Percentiles rank a stretch among this genome's conserved stretches.
Evolutionary conservation across 2,888 invertebrate genomes (phyloP).

Genomic region (Galerucella calmariensis): DNA sequence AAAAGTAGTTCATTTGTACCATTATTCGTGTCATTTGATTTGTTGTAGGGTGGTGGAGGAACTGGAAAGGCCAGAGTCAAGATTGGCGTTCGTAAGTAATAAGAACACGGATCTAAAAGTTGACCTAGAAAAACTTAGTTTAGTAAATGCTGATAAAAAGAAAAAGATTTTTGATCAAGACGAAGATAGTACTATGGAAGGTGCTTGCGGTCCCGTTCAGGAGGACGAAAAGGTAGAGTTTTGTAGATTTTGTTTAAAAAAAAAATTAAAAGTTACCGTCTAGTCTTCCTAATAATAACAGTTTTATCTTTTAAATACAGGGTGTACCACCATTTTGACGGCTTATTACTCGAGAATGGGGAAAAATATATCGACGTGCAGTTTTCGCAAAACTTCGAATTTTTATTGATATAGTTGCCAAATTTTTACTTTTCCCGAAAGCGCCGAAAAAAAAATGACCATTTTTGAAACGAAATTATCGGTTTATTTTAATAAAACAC

Average conservation of each 20-base stretch:
- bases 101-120: conserved; percentile 60
- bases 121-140: conserved; percentile 61
- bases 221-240: conserved; percentile 58
- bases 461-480: too few relatives aligned
- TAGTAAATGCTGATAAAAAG: conserved; percentile 60
- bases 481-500: too few relatives aligned
- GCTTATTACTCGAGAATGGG: too few relatives aligned
- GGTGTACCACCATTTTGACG: too few relatives aligned
- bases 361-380: too few relatives aligned
- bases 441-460: too few relatives aligned
- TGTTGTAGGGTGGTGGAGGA: conserved; percentile 49
- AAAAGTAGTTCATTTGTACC: too few relatives aligned
- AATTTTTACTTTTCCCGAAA: too few relatives aligned
- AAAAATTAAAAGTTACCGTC: neutral
- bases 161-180: conserved; percentile 44
- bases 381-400: too few relatives aligned
- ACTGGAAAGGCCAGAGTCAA: conserved; percentile 60
- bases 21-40: conserved; percentile 25
- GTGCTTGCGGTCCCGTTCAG: conserved; percentile 54
- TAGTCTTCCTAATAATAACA: neutral
- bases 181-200: conserved; percentile 51
- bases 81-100: conserved; percentile 60
- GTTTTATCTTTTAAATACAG: too few relatives aligned
- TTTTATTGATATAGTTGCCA: too few relatives aligned
- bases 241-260: neutral